Evolutionary conservation across 2,797 vertebrate genomes (phyloP).

Genomic region (Otus scops): DNA sequence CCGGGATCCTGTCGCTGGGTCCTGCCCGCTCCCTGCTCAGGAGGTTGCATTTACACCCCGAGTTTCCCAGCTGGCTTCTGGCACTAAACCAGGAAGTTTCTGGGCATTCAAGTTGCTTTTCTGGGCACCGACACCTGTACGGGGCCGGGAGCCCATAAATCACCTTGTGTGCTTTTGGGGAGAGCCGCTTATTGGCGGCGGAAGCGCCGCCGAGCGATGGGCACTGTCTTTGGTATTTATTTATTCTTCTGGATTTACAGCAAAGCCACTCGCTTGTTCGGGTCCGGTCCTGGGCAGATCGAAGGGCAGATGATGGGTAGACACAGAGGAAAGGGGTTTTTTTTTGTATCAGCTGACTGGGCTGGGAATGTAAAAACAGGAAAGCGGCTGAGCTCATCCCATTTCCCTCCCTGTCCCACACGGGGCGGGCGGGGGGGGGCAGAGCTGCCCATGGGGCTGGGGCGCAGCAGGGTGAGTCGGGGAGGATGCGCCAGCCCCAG

Average conservation of each 20-base stretch:
- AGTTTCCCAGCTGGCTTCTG: rapidly evolving
- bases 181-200: not conserved
- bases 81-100: not conserved
- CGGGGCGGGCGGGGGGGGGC: not conserved
- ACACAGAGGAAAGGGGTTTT: not conserved
- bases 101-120: rapidly evolving
- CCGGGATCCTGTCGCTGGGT: rapidly evolving
- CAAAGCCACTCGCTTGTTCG: not conserved
- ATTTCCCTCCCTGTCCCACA: not conserved
- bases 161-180: rapidly evolving
- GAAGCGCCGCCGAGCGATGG: not conserved
- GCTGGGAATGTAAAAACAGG: slow-evolving; percentile 31
- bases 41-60: rapidly evolving
- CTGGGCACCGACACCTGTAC: rapidly evolving
- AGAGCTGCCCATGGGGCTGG: not conserved
- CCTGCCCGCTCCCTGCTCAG: not conserved
- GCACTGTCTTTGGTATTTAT: not conserved
- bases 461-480: not conserved
- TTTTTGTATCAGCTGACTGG: not conserved
- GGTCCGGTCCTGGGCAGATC: not conserved
- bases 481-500: not conserved
- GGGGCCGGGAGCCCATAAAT: not conserved
- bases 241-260: not conserved
- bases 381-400: slow-evolving; percentile 54
- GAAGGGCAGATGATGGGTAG: not conserved